phyloP scores from a whole-genome alignment of 2,113 vertebrate genomes.

The Lepus americanus region DNA sequence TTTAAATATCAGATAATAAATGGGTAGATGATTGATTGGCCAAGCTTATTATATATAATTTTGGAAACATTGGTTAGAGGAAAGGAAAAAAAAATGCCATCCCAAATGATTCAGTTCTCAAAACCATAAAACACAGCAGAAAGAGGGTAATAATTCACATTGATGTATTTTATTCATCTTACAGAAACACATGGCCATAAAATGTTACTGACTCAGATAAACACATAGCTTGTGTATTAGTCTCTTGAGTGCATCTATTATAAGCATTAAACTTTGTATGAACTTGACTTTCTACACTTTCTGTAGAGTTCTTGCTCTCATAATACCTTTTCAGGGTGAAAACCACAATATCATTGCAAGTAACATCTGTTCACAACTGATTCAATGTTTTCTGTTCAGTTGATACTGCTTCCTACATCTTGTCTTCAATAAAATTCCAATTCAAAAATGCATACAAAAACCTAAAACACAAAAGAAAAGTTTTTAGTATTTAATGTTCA shows the following conservation, averaged over 20 bases:
- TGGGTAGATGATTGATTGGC: background rate
- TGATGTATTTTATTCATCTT: conserved; percentile 18
- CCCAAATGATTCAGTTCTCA: background rate
- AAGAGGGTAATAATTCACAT: background rate
- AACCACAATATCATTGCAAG: background rate
- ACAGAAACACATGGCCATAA: conserved; percentile 37
- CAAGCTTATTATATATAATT: background rate
- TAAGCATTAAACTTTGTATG: conserved; percentile 52
- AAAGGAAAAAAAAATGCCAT: background rate
- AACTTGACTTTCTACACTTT: conserved; percentile 45
- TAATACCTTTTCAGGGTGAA: conserved; percentile 17
- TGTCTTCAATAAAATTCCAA: conserved; percentile 4
- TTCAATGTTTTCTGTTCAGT: conserved; percentile 30
- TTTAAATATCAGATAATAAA: background rate
- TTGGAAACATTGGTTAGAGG: background rate
- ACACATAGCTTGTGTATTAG: background rate
- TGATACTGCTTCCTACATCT: background rate
- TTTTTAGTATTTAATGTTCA: background rate
- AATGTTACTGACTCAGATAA: conserved; percentile 48
- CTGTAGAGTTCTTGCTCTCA: background rate
- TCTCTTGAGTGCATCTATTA: conserved; percentile 20
- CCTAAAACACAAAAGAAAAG: background rate
- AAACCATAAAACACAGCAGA: background rate
- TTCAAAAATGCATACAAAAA: background rate
- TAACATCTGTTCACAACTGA: conserved; percentile 5